These are phyloP conservation scores for Mallotus villosus DNA, from an alignment of 2,797 vertebrate genomes.

Conservation along the genomic window DNA sequence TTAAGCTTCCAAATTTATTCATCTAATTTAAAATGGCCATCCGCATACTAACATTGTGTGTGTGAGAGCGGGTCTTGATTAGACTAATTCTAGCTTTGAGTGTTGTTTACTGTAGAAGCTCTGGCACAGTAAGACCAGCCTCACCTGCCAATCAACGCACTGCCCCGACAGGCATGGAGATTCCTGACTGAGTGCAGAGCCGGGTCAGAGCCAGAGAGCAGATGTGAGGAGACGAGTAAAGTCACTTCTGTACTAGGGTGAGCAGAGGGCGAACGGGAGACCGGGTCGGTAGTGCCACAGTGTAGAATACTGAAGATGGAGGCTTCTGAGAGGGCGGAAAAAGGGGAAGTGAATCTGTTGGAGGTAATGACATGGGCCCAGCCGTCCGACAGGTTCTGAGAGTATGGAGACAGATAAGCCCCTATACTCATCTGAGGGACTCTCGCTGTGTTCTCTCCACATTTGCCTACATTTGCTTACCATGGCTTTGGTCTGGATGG, in stretches of 20 bases:
- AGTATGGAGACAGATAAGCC: not conserved
- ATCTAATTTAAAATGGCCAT: slow-evolving; percentile 71
- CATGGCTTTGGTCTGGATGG: slow-evolving; percentile 38
- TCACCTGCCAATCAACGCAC: slow-evolving; percentile 59
- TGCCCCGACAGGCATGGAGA: slow-evolving; percentile 38
- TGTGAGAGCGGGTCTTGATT: slow-evolving; percentile 44
- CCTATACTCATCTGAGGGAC: not conserved
- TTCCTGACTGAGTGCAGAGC: slow-evolving; percentile 18
- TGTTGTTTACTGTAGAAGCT: slow-evolving; percentile 63
- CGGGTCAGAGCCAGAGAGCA: not conserved
- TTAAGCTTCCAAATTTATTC: slow-evolving; percentile 73
- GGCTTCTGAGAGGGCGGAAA: slow-evolving; percentile 13
- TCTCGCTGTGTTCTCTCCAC: not conserved
- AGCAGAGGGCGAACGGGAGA: too few species aligned
- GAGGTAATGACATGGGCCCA: slow-evolving; percentile 1
- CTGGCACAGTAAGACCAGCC: slow-evolving; percentile 38
- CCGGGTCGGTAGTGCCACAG: too few species aligned
- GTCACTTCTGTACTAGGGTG: too few species aligned
- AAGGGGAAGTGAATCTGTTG: slow-evolving; percentile 10
- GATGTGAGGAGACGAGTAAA: too few species aligned
- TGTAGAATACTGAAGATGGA: not conserved
- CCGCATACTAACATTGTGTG: slow-evolving; percentile 45
- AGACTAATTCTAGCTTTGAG: slow-evolving; percentile 66
- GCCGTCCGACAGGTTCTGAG: slow-evolving; percentile 37
- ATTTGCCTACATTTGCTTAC: slow-evolving; percentile 38